Evolutionary conservation across 2,797 vertebrate species (phyloP), one percentile per base, ranked within the genome.

Genomic region (Hyperoplus lanceolatus): DNA sequence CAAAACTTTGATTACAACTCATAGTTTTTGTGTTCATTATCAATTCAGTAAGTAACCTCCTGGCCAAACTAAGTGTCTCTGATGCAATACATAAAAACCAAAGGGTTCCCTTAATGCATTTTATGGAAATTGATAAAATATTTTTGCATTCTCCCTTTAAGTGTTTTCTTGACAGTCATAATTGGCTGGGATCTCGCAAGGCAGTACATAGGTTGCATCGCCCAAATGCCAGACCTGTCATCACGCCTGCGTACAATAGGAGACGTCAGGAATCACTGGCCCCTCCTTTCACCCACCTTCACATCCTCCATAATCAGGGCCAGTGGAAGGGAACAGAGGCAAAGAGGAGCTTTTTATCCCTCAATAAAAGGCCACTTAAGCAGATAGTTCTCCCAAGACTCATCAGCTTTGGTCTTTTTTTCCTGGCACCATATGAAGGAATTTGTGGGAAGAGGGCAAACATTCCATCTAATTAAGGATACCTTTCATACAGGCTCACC

Each of bases 321-420:
- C 84, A 88, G 84, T 79, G 77, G 73, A 80, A 88, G 87, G 84
- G 85, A 91, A 90, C 86, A 82, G 81, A 79, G 64, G 80, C 87
- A 85, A 93, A 87, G 86, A 93, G 79, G 82, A 93, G 83, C 86
- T 81, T 94, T 95, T 94, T 89, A 93, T 93, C 89, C 92, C 88
- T 84, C 87, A 93, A 95, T 94, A 93, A 95, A 94, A 93, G 92
- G 87, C 91, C 94, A 93, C 91, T 95, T 94, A 94, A 88, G 89
- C 86, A 85, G 87, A 93, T 92, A 91, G 89, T 92, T 89, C 92
- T 92, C 88, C 90, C 84, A 84, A 92, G 86, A 92, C 88, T 93
- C 88, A 82, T 93, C 85, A 77, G 90, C 86, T 91, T 87, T 89
- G 89, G 80, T 89, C 76, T 89, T 88, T 84, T 82, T 79, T 87